Evolutionary conservation across 2,797 vertebrate genomes (phyloP), one percentile per base, ranked within the genome.

Genomic region (Margarornis squamiger): DNA sequence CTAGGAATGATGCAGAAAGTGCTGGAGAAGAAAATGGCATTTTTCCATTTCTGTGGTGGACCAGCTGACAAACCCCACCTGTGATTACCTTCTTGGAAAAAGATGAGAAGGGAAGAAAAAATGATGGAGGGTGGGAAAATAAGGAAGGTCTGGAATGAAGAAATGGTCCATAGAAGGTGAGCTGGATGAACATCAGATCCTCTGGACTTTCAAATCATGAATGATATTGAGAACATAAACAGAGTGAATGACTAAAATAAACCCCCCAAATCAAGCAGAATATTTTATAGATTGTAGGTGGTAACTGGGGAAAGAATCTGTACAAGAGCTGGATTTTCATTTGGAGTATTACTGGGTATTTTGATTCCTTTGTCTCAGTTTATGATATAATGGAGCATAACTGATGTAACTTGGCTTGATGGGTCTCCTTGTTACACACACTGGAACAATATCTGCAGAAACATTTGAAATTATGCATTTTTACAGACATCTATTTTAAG

Each of bases 401-500:
- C 94, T 85, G 93, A 86, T 96, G 45, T 58, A 74, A 90, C 71
- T 65, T 55, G 63, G 87, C 79, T 91, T 74, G 90, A 85, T 95
- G 67, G 36, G 83, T 62, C 55, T 92, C 82, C 74, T 80, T 48
- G 85, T 88, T 82, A 59, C 80, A 74, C 48, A 49, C 9, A 38
- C 68, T 85, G 87, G 68, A 84, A 73, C 90, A 74, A 54, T 88
- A 86, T 90, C 95, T 92, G 80, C 92, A 95, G 81, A 72, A 95
- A 90, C 76, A 82, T 62, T 91, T 74, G 67, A 88, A 93, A 96
- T 92, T 57, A 90, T 63, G 49, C 76, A 11, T 81, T 95, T 95
- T 95, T 93, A 92, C 92, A 85, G 91, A 59, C 67, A 71, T 94
- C 95, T 91, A 93, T 96, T 95, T 96, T 94, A 95, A 93, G 96